These are phyloP conservation scores for Rhinopomastus cyanomelas DNA, from an alignment of 2,113 vertebrate genomes.

Conservation along the genomic window DNA sequence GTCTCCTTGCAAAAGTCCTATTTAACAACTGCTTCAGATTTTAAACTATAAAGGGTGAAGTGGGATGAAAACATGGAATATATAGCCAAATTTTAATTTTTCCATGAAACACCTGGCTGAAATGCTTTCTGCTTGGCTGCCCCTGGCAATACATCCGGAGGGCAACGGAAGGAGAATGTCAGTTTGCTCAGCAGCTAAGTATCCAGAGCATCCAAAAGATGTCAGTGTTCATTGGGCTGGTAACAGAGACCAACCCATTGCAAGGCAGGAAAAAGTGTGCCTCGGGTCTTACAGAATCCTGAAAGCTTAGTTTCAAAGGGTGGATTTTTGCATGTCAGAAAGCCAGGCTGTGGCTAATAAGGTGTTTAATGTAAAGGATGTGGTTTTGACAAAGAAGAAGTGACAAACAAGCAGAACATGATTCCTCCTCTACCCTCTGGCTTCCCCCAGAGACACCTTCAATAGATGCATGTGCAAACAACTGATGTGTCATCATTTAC, in stretches of 20 bases:
- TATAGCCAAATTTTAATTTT: background rate
- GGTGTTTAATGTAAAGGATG: background rate
- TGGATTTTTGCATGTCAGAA: background rate
- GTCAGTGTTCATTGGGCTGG: background rate
- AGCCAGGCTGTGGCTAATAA: slow-evolving; percentile 11
- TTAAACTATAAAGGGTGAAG: background rate
- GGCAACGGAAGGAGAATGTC: background rate
- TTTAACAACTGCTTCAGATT: background rate
- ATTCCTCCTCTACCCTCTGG: background rate
- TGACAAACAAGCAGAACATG: background rate
- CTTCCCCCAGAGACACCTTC: background rate
- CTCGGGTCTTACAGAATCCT: background rate
- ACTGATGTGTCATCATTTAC: background rate
- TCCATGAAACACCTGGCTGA: background rate
- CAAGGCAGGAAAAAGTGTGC: slow-evolving; percentile 12
- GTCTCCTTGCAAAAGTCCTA: background rate
- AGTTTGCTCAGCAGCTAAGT: background rate
- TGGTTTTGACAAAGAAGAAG: background rate
- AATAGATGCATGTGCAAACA: background rate
- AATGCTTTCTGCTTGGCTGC: background rate
- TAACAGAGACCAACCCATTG: slow-evolving; percentile 17
- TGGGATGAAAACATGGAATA: background rate
- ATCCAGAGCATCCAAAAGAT: background rate
- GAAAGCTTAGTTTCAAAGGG: background rate
- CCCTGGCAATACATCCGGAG: background rate